phyloP scores from a whole-genome alignment of 2,888 invertebrate genomes.

The Sicus ferrugineus region DNA sequence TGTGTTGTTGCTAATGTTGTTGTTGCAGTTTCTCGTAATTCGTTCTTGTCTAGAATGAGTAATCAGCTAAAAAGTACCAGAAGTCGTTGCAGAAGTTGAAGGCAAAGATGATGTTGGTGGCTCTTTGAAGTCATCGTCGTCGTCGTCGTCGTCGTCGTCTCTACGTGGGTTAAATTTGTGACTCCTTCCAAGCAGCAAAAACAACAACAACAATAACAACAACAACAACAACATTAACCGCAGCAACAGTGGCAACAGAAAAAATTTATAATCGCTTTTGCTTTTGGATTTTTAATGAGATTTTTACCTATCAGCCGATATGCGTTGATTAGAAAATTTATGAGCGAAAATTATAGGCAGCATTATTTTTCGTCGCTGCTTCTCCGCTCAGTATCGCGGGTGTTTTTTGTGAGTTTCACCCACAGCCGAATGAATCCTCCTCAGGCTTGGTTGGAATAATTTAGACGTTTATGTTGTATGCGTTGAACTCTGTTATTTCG shows the following conservation, averaged over 20 bases:
- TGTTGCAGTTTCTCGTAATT: slow-evolving; percentile 14
- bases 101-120: background rate
- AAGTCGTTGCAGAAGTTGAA: slow-evolving; percentile 8
- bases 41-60: slow-evolving; percentile 29
- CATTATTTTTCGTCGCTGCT: background rate
- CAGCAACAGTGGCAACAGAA: background rate
- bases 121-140: slow-evolving; percentile 1
- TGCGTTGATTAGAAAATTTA: slow-evolving; percentile 24
- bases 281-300: slow-evolving; percentile 32
- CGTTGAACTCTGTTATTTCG: no score
- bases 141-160: slow-evolving; percentile 6
- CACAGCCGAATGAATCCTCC: background rate
- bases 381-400: no score
- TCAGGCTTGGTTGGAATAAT: background rate
- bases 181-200: background rate
- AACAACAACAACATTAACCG: slow-evolving; percentile 2
- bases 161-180: slow-evolving; percentile 22
- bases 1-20: slow-evolving; percentile 21
- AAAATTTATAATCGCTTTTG: slow-evolving; percentile 30
- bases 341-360: slow-evolving; percentile 14
- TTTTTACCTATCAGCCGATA: slow-evolving; percentile 14
- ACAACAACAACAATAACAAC: slow-evolving; percentile 6
- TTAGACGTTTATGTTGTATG: background rate
- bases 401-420: no score
- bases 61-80: slow-evolving; percentile 31